Conservation (phyloP, 30 jellyfish, hydroid and myxozoan species). For the Nemopilema nomurai region DNA sequence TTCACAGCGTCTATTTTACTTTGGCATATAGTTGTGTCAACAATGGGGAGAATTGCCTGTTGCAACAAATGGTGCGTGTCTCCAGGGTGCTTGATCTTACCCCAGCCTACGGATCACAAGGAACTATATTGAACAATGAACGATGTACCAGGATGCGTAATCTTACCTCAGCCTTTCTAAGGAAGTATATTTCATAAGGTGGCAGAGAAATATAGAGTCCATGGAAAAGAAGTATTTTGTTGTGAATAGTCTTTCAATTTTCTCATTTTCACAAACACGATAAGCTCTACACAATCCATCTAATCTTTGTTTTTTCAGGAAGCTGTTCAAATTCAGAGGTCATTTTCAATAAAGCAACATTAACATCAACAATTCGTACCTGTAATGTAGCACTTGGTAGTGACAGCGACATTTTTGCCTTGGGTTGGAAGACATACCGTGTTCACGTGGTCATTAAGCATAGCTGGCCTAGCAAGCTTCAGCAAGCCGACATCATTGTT, state of each 20-base stretch:
- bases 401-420: conserved; percentile 7
- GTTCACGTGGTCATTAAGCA: conserved; percentile 25
- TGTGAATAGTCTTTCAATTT: too few species aligned
- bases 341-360: not conserved
- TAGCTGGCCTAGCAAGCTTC: conserved; percentile 28
- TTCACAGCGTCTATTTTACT: conserved; percentile 6
- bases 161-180: too few species aligned
- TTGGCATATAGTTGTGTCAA: conserved; percentile 58
- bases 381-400: conserved; percentile 45
- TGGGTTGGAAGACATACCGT: conserved; percentile 41
- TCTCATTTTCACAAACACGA: too few species aligned
- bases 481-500: conserved; percentile 39
- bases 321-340: not conserved
- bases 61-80: conserved; percentile 62
- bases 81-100: conserved; percentile 72
- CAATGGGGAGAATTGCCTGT: conserved; percentile 76
- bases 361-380: not conserved
- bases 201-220: too few species aligned
- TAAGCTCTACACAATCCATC: too few species aligned
- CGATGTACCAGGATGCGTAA: too few species aligned
- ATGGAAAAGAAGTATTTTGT: too few species aligned
- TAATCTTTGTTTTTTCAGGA: too few species aligned
- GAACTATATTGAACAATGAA: too few species aligned
- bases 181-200: too few species aligned
- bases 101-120: conserved; percentile 75